Evolutionary conservation across 2,113 vertebrate species (phyloP).

Genomic region (Cololabis saira): DNA sequence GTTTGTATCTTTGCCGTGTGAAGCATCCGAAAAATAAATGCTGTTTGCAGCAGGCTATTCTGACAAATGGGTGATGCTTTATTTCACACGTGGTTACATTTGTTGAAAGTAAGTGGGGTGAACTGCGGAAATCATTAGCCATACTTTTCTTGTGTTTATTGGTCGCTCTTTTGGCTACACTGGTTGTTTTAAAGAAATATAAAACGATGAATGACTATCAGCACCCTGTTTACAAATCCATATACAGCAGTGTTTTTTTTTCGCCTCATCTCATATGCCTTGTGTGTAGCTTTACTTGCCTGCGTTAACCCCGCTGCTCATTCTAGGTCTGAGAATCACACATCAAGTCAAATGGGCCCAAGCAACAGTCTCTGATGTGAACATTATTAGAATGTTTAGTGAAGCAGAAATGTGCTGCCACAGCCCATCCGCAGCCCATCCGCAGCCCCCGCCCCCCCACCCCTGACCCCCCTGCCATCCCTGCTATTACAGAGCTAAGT

Average conservation of each 20-base stretch:
- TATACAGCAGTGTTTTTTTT: too few relatives aligned
- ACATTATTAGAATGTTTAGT: slow-evolving; percentile 77
- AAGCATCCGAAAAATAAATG: not conserved
- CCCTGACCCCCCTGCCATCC: slow-evolving; percentile 65
- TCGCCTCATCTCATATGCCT: too few relatives aligned
- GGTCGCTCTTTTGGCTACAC: too few relatives aligned
- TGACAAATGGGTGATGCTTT: not conserved
- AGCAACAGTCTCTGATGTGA: slow-evolving; percentile 74
- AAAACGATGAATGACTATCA: too few relatives aligned
- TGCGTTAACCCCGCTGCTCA: slow-evolving; percentile 18
- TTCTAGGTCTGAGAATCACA: slow-evolving; percentile 53
- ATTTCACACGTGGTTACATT: slow-evolving; percentile 5
- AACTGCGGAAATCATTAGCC: not conserved
- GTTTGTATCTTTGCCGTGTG: not conserved
- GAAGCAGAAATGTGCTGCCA: slow-evolving; percentile 75
- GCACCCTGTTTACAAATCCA: too few relatives aligned
- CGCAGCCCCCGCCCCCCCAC: not conserved
- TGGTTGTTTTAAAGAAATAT: too few relatives aligned
- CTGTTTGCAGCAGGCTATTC: not conserved
- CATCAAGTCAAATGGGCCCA: slow-evolving; percentile 60
- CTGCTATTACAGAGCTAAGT: slow-evolving; percentile 79
- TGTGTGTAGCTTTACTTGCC: not conserved
- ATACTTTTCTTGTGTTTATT: not conserved
- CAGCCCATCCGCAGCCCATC: slow-evolving; percentile 44
- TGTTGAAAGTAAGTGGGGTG: not conserved